Conservation (phyloP, 2,888 invertebrate genomes). For the Erynnis tages region DNA sequence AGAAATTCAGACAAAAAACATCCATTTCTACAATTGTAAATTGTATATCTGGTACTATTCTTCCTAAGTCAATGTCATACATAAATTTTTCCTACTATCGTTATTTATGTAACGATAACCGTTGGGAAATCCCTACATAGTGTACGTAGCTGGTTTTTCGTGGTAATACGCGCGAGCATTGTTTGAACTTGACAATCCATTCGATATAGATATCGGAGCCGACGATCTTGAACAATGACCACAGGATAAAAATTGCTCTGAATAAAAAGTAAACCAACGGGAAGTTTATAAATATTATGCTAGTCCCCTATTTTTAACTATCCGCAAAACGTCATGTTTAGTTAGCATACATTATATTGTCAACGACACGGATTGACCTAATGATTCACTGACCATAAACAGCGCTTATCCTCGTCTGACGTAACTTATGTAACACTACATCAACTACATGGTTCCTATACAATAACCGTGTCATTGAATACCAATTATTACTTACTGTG, state of each 20-base stretch:
- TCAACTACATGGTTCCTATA: conserved; percentile 31
- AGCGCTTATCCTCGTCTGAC: conserved; percentile 71
- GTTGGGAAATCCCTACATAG: conserved; percentile 61
- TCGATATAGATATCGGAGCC: conserved; percentile 45
- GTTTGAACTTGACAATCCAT: conserved; percentile 58
- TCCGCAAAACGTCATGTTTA: conserved; percentile 51
- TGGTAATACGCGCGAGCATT: conserved; percentile 61
- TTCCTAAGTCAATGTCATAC: conserved; percentile 12
- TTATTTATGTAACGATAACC: conserved; percentile 37
- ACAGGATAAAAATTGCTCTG: conserved; percentile 49
- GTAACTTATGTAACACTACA: conserved; percentile 51
- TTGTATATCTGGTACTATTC: too few relatives aligned
- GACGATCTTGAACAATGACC: conserved; percentile 48
- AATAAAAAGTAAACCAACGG: conserved; percentile 35
- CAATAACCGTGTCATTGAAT: conserved; percentile 1
- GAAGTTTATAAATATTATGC: conserved; percentile 44
- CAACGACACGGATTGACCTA: conserved; percentile 74
- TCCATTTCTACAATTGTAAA: too few relatives aligned
- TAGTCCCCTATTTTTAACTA: conserved; percentile 43
- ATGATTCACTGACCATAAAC: conserved; percentile 76
- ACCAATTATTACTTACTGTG: neutral
- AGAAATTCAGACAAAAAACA: too few relatives aligned
- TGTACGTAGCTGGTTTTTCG: conserved; percentile 52
- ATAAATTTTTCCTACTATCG: neutral
- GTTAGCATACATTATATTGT: conserved; percentile 70